Base-by-base conservation (phyloP, 2,113 vertebrate species). In the Nanorana parkeri region DNA sequence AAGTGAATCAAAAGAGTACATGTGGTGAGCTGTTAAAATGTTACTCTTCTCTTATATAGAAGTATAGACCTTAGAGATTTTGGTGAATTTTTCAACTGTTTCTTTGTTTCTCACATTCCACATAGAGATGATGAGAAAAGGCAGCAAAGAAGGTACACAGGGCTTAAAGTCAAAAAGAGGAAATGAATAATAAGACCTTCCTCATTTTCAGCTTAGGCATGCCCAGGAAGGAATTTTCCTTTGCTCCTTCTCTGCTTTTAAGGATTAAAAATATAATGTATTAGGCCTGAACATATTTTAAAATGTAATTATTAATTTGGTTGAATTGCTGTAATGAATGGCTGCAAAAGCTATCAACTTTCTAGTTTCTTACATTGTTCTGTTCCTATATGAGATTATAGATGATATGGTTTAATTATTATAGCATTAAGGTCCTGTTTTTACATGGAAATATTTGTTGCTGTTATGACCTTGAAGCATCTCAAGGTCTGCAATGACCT, bases 151-250 rank as follows among this genome's bases (percentile, higher is more conserved):
- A 61, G 74, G 56, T 72, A 41, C 5, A 36, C 61, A 58, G 21
- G 21, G 36, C 56, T 77, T 76, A 77, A 26, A 67, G 81, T 68
- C 68, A 68, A 36, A 79, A 19, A 68, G 54, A 79, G 65, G 77
- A 79, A 79, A 79, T 79, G 65, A 79, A 79, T n/a, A 79, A 79
- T 79, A 17, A 79, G 77, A 19, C 77, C 55, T 60, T 78, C 65
- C 77, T 68, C 64, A 79, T 68, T 68, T 79, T 58, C 54, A 79
- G 77, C 66, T 79, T 68, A 79, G 21, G 47, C 6, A 36, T 24
- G 20, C 21, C 52, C 77, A 11, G 63, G 32, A 28, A 54, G 51
- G 24, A 21, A 65, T 55, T 78, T 78, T 29, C 24, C 26, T 41
- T n/a, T 54, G 19, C 5, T 47, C 60, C 23, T 3, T 66, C 28